Evolutionary conservation across 2,797 vertebrate species (phyloP), one percentile per base, ranked within the genome.

Genomic region (Spinus pinus): DNA sequence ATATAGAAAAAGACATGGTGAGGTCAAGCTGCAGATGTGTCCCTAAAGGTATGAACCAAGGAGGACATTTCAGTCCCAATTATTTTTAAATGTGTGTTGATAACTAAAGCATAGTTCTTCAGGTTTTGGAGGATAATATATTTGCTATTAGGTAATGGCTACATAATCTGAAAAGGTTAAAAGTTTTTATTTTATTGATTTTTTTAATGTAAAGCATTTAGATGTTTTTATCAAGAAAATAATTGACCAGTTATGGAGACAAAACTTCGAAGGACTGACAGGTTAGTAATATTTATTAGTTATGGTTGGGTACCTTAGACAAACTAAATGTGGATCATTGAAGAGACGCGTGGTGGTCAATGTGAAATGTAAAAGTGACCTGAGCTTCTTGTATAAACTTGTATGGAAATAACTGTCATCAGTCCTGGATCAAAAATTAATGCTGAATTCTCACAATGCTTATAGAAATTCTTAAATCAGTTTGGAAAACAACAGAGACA

Each of bases 11-110:
- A 88, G 73, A 88, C 60, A 62, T 9, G 27, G 31, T 74, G 35
- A 93, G 82, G 66, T 91, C 92, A 89, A 81, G 69, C 58, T 88
- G 86, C 75, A 91, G 74, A 88, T 81, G 28, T 90, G 88, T 84
- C 64, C 71, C 46, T 62, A 74, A 87, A 94, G 19, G 39, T 73
- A 80, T 35, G 74, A 69, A 54, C 37, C 47, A 42, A 72, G 46
- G 33, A 91, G 44, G 42, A 93, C 41, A 41, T 58, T 91, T 89
- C 51, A 65, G 39, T 79, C 54, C 23, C 16, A 81, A 33, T 77
- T 90, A 81, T 72, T 51, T 94, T 93, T 87, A 74, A 93, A 51
- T 30, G 5, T 39, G 21, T 70, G 20, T 85, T 72, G 42, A 84
- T 74, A 75, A 66, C 9, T 78, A 64, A 84, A 90, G 44, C 17